These are phyloP conservation scores for Oscheius sp. DNA, from an alignment of 2,888 invertebrate genomes.

Conservation along the genomic window DNA sequence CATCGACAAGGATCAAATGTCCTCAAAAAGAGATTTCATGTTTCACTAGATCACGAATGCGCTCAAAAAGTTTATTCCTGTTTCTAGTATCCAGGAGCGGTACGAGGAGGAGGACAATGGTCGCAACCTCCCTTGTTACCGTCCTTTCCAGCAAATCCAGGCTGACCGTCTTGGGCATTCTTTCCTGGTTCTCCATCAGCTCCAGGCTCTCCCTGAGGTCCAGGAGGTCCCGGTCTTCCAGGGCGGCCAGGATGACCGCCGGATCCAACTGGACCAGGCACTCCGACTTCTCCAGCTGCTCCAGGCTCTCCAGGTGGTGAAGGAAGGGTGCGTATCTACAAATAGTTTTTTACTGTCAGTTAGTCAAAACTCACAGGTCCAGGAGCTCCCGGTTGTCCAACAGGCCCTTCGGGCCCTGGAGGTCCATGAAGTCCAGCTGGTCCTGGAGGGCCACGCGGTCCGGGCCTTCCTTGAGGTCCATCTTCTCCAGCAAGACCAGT, in stretches of 20 bases:
- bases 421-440: not conserved
- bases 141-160: conserved; percentile 51
- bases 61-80: no score
- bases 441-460: conserved; percentile 17
- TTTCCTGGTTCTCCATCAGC: conserved; percentile 55
- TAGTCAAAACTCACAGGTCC: conserved; percentile 38
- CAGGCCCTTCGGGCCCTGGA: conserved; percentile 17
- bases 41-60: no score
- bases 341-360: conserved; percentile 42
- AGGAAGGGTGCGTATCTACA: conserved; percentile 28
- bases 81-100: no score
- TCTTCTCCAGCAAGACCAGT: conserved; percentile 25
- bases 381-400: conserved; percentile 36
- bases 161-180: conserved; percentile 50
- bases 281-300: conserved; percentile 55
- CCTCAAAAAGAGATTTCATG: no score
- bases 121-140: conserved; percentile 66
- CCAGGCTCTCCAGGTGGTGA: conserved; percentile 47
- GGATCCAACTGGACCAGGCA: conserved; percentile 54
- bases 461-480: conserved; percentile 15
- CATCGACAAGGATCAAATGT: no score
- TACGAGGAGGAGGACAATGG: conserved; percentile 71
- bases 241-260: conserved; percentile 56
- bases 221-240: conserved; percentile 52
- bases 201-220: conserved; percentile 53